Percentiles rank a stretch among this genome's conserved stretches.
phyloP scores from a whole-genome alignment of 2,888 invertebrate genomes.

The Drosophila algonquin region DNA sequence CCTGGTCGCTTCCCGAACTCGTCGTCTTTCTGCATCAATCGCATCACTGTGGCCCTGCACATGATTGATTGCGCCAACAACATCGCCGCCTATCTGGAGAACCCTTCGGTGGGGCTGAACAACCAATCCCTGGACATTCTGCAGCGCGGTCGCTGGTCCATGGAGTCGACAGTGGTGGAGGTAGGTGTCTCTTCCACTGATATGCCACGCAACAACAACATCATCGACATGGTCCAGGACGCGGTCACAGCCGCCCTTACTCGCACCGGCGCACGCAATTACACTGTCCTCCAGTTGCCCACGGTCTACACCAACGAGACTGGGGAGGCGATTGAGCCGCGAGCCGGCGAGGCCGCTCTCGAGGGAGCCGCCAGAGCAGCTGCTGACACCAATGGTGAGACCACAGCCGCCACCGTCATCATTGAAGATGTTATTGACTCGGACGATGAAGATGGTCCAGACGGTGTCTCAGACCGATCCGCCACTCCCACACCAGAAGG shows the following conservation, averaged over 20 bases:
- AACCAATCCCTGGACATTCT: conserved; percentile 83
- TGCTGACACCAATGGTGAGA: conserved; percentile 50
- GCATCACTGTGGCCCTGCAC: conserved; percentile 84
- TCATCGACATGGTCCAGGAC: conserved; percentile 83
- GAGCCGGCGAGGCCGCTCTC: conserved; percentile 26
- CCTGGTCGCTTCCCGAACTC: conserved; percentile 82
- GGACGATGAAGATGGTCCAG: conserved; percentile 65
- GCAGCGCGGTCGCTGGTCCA: conserved; percentile 84
- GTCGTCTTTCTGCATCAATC: conserved; percentile 84
- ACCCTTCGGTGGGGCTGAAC: conserved; percentile 83
- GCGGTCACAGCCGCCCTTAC: conserved; percentile 83
- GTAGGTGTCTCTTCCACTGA: conserved; percentile 83
- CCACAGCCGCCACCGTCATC: conserved; percentile 66
- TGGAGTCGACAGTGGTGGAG: conserved; percentile 84
- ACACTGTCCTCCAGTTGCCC: conserved; percentile 83
- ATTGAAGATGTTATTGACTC: conserved; percentile 75
- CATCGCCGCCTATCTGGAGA: conserved; percentile 83
- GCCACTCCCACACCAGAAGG: conserved; percentile 42
- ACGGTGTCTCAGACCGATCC: conserved; percentile 45
- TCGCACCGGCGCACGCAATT: conserved; percentile 82
- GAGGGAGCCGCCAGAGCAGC: conserved; percentile 26
- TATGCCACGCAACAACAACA: conserved; percentile 82
- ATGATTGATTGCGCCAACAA: conserved; percentile 84
- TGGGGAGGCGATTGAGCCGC: conserved; percentile 45
- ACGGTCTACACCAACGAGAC: conserved; percentile 80